phyloP scores from a whole-genome alignment of 2,888 invertebrate genomes.

The Sphaerophoria rueppellii region DNA sequence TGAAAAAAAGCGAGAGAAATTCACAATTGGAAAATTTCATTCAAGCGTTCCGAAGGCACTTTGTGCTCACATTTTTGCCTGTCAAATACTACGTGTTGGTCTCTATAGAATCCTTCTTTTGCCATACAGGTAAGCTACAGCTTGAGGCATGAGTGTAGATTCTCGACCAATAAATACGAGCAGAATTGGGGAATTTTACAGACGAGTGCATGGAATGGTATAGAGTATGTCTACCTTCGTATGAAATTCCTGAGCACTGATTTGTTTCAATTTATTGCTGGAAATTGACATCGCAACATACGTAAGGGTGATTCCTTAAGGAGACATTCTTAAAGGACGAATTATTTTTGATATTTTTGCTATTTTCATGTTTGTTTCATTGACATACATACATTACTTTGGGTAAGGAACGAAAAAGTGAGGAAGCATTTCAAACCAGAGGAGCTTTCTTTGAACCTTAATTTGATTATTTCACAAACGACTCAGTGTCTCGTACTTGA shows the following conservation, averaged over 20 bases:
- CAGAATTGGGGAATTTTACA: slow-evolving; percentile 43
- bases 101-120: not conserved
- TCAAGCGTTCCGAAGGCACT: slow-evolving; percentile 41
- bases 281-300: not conserved
- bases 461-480: too few relatives aligned
- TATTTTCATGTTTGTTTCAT: too few relatives aligned
- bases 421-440: too few relatives aligned
- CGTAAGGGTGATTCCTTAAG: not conserved
- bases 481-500: too few relatives aligned
- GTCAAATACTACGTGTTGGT: slow-evolving; percentile 32
- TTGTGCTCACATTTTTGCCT: slow-evolving; percentile 19
- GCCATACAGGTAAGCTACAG: too few relatives aligned
- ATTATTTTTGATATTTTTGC: too few relatives aligned
- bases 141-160: not conserved
- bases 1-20: slow-evolving; percentile 42
- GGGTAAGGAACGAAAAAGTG: too few relatives aligned
- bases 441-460: too few relatives aligned
- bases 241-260: slow-evolving; percentile 7
- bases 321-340: too few relatives aligned
- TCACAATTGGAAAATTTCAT: slow-evolving; percentile 65
- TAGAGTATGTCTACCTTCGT: not conserved
- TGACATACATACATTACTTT: too few relatives aligned
- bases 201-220: slow-evolving; percentile 25
- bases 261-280: slow-evolving; percentile 20
- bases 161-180: not conserved